Conservation (phyloP, 2,113 vertebrate genomes). For the Upupa epops region DNA sequence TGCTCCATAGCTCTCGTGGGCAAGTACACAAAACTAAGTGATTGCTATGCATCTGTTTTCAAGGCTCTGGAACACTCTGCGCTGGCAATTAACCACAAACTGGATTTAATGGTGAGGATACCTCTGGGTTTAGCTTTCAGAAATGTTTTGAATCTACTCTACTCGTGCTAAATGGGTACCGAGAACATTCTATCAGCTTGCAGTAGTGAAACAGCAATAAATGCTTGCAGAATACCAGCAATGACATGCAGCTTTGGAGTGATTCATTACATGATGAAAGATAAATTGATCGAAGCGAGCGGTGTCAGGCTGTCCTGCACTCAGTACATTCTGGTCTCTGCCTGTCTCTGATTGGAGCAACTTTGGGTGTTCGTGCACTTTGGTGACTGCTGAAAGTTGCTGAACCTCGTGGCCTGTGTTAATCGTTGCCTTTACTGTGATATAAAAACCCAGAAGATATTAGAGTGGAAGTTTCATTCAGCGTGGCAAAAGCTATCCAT, state of each 20-base stretch:
- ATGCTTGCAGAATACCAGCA: not conserved
- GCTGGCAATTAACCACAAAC: slow-evolving; percentile 80
- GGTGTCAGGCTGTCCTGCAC: not conserved
- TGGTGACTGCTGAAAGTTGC: not conserved
- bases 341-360: not conserved
- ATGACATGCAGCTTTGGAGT: not conserved
- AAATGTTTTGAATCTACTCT: not conserved
- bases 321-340: not conserved
- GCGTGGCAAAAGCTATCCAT: not conserved
- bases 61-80: slow-evolving; percentile 83
- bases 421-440: not conserved
- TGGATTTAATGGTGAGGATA: slow-evolving; percentile 81
- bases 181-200: not conserved
- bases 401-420: not conserved
- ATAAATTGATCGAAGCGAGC: not conserved
- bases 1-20: slow-evolving; percentile 82
- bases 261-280: not conserved
- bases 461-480: not conserved
- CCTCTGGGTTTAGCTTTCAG: not conserved
- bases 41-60: slow-evolving; percentile 82
- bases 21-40: slow-evolving; percentile 82
- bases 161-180: not conserved
- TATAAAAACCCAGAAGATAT: not conserved
- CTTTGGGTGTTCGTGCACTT: not conserved
- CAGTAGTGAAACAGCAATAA: not conserved